These are phyloP conservation scores for Halcyon badia DNA, from an alignment of 2,797 vertebrate species.

Conservation along the genomic window DNA sequence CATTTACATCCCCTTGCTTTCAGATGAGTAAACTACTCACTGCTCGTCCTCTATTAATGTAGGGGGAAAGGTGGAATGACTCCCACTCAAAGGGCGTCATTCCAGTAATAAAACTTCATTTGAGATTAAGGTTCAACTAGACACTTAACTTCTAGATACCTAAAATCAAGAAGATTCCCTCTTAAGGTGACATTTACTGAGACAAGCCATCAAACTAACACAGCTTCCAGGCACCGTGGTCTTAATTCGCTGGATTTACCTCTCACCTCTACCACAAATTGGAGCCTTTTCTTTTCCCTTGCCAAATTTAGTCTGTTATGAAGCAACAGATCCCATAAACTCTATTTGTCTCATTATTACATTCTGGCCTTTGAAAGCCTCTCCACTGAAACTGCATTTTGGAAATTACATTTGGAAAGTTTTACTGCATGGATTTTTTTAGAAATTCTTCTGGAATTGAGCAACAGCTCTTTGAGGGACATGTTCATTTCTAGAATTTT, in stretches of 20 bases:
- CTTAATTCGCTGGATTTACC: neutral
- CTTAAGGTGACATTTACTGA: neutral
- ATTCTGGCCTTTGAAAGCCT: neutral
- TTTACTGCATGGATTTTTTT: neutral
- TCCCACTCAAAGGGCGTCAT: neutral
- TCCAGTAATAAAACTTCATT: neutral
- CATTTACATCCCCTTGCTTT: neutral
- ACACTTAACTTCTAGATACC: neutral
- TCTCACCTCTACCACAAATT: neutral
- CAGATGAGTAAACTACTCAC: neutral
- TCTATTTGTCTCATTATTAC: neutral
- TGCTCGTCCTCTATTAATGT: neutral
- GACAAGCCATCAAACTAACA: neutral
- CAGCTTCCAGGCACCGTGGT: rapidly evolving
- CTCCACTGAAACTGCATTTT: neutral
- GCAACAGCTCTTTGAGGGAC: neutral
- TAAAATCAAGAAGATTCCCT: neutral
- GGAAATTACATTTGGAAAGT: neutral
- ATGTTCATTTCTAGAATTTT: neutral
- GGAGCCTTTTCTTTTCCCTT: neutral
- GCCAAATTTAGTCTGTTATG: neutral
- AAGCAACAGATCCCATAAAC: neutral
- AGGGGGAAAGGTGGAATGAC: neutral
- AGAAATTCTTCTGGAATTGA: neutral
- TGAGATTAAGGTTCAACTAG: neutral